These are phyloP conservation scores for Lichenostomus cassidix DNA, from an alignment of 2,113 vertebrate genomes.

Conservation along the genomic window DNA sequence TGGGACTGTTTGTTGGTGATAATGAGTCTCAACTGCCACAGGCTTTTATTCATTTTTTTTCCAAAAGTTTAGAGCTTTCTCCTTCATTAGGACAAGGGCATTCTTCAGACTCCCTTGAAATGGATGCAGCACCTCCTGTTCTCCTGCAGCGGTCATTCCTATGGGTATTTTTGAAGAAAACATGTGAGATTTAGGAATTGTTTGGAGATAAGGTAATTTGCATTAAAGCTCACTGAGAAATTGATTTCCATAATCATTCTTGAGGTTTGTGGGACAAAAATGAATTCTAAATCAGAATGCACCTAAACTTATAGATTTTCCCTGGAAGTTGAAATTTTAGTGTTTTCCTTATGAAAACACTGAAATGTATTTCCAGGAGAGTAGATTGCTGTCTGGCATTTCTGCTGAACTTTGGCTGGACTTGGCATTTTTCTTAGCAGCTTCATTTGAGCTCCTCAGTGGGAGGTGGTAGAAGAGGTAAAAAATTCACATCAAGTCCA, in stretches of 20 bases:
- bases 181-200: background rate
- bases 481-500: background rate
- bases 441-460: background rate
- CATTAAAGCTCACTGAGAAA: background rate
- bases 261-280: background rate
- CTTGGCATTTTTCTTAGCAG: background rate
- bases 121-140: background rate
- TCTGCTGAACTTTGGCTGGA: background rate
- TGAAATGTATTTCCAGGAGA: background rate
- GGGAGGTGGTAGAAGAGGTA: background rate
- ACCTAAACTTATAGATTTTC: background rate
- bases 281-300: background rate
- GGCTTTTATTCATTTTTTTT: background rate
- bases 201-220: background rate
- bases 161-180: background rate
- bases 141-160: background rate
- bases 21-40: background rate
- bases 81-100: background rate
- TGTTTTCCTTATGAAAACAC: background rate
- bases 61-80: background rate
- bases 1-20: background rate
- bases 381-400: background rate
- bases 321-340: background rate
- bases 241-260: background rate
- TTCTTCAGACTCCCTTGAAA: background rate